Conservation (phyloP, 1,140 invertebrate genomes). For the Goniozus legneri region DNA sequence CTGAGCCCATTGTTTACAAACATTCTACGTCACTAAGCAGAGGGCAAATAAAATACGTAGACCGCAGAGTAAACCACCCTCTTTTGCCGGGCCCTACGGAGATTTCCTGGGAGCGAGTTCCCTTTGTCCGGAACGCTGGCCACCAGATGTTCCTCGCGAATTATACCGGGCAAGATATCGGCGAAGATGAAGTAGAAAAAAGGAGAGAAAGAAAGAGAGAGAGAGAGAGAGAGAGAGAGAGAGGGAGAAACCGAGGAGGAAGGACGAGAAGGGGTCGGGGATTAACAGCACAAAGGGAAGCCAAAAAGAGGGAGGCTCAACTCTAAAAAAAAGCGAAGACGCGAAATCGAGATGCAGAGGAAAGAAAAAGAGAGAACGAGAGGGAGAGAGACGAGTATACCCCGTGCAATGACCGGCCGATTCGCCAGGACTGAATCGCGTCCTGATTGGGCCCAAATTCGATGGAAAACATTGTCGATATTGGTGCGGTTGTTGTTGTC, state of each 20-base stretch:
- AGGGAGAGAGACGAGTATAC: conserved; percentile 36
- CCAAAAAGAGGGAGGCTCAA: conserved; percentile 13
- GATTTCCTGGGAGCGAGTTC: conserved; percentile 28
- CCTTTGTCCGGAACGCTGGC: conserved; percentile 38
- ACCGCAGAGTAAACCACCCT: conserved; percentile 19
- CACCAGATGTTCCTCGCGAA: conserved; percentile 46
- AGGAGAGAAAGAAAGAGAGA: not conserved
- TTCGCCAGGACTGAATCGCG: too few species aligned
- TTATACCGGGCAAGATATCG: conserved; percentile 37
- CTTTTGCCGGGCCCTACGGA: conserved; percentile 16
- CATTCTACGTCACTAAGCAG: conserved; percentile 26
- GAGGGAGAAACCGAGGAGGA: not conserved
- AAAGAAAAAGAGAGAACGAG: conserved; percentile 23
- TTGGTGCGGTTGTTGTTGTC: too few species aligned
- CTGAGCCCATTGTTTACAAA: conserved; percentile 31
- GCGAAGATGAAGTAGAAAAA: conserved; percentile 6
- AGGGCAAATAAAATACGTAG: conserved; percentile 17
- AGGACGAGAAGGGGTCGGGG: conserved; percentile 18
- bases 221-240: not conserved
- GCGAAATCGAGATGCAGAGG: conserved; percentile 34
- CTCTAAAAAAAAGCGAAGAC: conserved; percentile 20
- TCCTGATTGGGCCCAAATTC: too few species aligned
- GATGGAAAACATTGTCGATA: too few species aligned
- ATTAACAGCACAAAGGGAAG: conserved; percentile 38
- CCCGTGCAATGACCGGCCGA: conserved; percentile 42